A percentile compares a stretch with the other conserved stretches of the same genome.
Conservation (phyloP, 2,888 invertebrate genomes). For the Dryadula phaetusa region DNA sequence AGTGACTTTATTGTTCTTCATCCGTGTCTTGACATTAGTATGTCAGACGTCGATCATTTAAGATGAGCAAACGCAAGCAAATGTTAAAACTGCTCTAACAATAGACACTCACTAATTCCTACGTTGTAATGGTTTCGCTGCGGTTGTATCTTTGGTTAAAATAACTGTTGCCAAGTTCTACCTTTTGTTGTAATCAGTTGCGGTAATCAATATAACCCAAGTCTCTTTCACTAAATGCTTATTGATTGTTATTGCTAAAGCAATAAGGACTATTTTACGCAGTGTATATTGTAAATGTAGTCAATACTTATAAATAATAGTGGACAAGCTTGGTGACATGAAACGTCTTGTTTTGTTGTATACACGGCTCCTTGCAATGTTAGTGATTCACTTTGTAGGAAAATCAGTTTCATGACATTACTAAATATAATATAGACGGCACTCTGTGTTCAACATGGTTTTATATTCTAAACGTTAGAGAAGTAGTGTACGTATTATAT, state of each 20-base stretch:
- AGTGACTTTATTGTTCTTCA: background rate
- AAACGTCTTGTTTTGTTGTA: conserved; percentile 58
- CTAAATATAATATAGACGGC: background rate
- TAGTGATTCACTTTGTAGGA: conserved; percentile 47
- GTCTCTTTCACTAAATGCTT: conserved; percentile 29
- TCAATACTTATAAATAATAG: conserved; percentile 47
- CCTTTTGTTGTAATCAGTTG: conserved; percentile 61
- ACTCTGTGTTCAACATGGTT: background rate
- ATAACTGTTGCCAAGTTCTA: conserved; percentile 70
- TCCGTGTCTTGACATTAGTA: background rate
- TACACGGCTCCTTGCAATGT: conserved; percentile 53
- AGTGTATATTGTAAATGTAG: background rate
- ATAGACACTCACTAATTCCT: conserved; percentile 18
- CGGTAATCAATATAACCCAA: conserved; percentile 48
- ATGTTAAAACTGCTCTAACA: conserved; percentile 7
- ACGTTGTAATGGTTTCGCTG: conserved; percentile 8
- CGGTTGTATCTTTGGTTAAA: conserved; percentile 57
- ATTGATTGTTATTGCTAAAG: conserved; percentile 22
- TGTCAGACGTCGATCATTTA: conserved; percentile 7
- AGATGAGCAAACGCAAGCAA: conserved; percentile 1
- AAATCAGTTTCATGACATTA: conserved; percentile 38
- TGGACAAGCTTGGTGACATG: conserved; percentile 53
- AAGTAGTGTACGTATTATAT: too few species aligned
- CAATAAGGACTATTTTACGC: conserved; percentile 43
- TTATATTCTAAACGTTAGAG: background rate